Evolutionary conservation across 2,888 invertebrate genomes (phyloP).

Genomic region (Fabriciana adippe): DNA sequence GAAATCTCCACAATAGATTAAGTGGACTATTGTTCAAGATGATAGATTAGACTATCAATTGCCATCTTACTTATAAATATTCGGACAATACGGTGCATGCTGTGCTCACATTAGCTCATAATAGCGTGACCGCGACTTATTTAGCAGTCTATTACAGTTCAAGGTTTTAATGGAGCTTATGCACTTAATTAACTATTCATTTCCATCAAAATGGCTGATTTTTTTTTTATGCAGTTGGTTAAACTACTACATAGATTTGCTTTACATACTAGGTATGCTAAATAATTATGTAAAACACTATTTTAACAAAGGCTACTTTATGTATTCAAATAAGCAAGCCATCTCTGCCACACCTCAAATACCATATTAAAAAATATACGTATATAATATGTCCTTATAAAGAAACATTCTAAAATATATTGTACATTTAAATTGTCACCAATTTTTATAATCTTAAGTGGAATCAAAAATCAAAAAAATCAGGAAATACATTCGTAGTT

Average conservation of each 20-base stretch:
- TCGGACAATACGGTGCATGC: conserved; percentile 44
- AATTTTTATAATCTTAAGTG: not conserved
- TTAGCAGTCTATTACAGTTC: conserved; percentile 67
- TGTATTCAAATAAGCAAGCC: not conserved
- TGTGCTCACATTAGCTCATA: conserved; percentile 59
- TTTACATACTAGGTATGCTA: too few species aligned
- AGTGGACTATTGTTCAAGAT: conserved; percentile 5
- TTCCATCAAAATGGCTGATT: not conserved
- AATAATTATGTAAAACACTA: too few species aligned
- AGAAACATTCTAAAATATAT: too few species aligned
- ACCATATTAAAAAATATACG: not conserved
- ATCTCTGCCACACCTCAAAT: not conserved
- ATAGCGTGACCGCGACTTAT: conserved; percentile 63
- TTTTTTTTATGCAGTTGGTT: too few species aligned
- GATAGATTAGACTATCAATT: conserved; percentile 11
- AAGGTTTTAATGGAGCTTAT: conserved; percentile 51
- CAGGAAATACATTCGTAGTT: not conserved
- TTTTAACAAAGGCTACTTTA: not conserved
- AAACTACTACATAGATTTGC: too few species aligned
- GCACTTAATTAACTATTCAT: conserved; percentile 12
- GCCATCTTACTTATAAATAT: conserved; percentile 14
- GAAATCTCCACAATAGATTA: conserved; percentile 5
- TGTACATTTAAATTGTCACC: too few species aligned
- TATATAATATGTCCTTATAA: too few species aligned
- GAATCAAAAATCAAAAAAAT: too few species aligned